phyloP scores from a whole-genome alignment of 2,888 invertebrate species.

The Hetaerina titia region DNA sequence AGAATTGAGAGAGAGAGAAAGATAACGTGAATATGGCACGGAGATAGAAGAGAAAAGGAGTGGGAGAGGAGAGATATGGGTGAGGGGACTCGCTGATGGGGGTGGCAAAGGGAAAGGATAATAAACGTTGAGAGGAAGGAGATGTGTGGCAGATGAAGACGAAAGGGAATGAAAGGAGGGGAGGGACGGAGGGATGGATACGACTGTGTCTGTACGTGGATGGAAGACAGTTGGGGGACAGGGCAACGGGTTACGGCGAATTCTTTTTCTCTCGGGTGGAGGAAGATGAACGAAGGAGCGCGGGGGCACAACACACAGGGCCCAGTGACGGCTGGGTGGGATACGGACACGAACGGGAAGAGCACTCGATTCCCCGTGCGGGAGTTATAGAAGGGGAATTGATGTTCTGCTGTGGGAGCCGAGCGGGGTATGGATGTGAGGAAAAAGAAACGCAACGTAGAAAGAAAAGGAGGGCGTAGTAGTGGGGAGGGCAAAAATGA shows the following conservation, averaged over 20 bases:
- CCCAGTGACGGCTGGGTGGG: background rate
- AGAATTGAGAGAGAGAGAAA: background rate
- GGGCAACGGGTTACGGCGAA: background rate
- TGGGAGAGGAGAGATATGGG: background rate
- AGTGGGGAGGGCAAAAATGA: background rate
- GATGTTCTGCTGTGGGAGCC: background rate
- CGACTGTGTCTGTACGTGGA: background rate
- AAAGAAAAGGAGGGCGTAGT: background rate
- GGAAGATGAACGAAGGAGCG: background rate
- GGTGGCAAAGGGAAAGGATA: background rate
- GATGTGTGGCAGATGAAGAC: background rate
- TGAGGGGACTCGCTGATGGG: background rate
- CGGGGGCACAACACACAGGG: background rate
- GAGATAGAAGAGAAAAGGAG: background rate
- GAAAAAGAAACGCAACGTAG: background rate
- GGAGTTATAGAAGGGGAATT: no score
- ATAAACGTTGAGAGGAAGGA: background rate
- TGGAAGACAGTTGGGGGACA: background rate
- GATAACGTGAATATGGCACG: slow-evolving; percentile 47
- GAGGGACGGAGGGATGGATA: background rate
- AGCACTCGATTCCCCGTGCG: background rate
- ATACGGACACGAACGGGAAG: background rate
- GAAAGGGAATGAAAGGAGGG: background rate
- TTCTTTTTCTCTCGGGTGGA: background rate
- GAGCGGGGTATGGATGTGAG: background rate